Evolutionary conservation across 2,888 invertebrate genomes (phyloP).

Genomic region (Aleiodes alternator): DNA sequence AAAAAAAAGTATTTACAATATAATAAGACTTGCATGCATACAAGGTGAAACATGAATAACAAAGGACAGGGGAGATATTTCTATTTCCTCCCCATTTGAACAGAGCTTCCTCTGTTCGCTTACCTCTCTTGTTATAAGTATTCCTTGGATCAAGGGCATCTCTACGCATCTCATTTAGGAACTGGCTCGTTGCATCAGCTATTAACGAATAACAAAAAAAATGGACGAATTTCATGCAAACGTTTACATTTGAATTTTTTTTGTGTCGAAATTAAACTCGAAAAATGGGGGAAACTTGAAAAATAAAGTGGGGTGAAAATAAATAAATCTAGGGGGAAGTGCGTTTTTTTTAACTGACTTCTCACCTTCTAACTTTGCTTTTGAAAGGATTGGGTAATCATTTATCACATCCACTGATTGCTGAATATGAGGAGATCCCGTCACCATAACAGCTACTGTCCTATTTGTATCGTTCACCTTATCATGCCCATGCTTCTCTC

Average conservation of each 20-base stretch:
- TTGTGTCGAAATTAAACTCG: background rate
- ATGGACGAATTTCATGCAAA: conserved; percentile 57
- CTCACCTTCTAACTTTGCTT: conserved; percentile 39
- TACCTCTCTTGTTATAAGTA: conserved; percentile 65
- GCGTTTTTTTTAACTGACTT: background rate
- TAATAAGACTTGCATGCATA: conserved; percentile 3
- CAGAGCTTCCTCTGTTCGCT: conserved; percentile 42
- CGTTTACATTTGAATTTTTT: conserved; percentile 20
- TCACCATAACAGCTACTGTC: conserved; percentile 50
- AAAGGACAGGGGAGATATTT: conserved; percentile 9
- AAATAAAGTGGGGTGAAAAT: conserved; percentile 11
- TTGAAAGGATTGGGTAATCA: background rate
- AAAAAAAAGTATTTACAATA: background rate
- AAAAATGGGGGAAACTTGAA: conserved; percentile 19
- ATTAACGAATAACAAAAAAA: conserved; percentile 61
- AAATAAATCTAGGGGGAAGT: background rate
- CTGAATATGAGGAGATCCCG: conserved; percentile 49
- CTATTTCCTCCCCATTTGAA: conserved; percentile 13
- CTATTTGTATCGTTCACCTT: conserved; percentile 56
- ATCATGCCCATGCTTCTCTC: conserved; percentile 60
- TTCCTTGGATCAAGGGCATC: conserved; percentile 64
- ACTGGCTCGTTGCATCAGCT: conserved; percentile 68
- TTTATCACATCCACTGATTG: background rate
- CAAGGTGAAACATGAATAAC: conserved; percentile 15
- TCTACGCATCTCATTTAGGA: conserved; percentile 71